These are phyloP conservation scores for Albula glossodonta DNA, from an alignment of 2,113 vertebrate species.

Conservation along the genomic window DNA sequence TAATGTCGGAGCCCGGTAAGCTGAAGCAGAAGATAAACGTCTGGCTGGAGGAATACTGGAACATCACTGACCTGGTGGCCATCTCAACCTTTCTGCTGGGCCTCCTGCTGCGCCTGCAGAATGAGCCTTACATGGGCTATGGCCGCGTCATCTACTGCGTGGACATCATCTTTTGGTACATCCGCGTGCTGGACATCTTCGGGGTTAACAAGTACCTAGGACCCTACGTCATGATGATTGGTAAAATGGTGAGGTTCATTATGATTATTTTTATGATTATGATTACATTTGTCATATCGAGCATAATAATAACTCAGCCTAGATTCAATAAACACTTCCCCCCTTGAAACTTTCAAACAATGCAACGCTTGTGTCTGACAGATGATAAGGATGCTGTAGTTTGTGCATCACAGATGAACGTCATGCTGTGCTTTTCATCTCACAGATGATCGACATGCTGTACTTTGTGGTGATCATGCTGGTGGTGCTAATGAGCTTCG, in stretches of 20 bases:
- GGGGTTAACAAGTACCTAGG: slow-evolving; percentile 98
- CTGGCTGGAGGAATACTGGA: slow-evolving; percentile 98
- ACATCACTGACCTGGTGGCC: slow-evolving; percentile 92
- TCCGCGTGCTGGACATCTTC: slow-evolving; percentile 96
- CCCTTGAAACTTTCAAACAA: too few species aligned
- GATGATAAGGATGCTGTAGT: background rate
- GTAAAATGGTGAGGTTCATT: slow-evolving; percentile 87
- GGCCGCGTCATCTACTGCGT: slow-evolving; percentile 97
- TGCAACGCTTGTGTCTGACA: background rate
- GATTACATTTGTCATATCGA: background rate
- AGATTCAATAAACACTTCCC: too few species aligned
- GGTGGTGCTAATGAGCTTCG: slow-evolving; percentile 97
- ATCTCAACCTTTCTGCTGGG: slow-evolving; percentile 88
- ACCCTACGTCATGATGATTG: slow-evolving; percentile 99
- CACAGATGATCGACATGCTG: slow-evolving; percentile 98
- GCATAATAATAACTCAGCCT: background rate
- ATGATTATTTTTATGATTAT: background rate
- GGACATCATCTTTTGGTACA: slow-evolving; percentile 99
- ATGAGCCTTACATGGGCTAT: slow-evolving; percentile 93
- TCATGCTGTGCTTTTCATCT: slow-evolving; percentile 15
- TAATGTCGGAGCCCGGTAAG: slow-evolving; percentile 98
- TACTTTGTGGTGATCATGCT: slow-evolving; percentile 99
- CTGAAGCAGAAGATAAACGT: slow-evolving; percentile 96
- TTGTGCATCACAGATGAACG: background rate
- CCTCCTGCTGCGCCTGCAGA: slow-evolving; percentile 86